Evolutionary conservation across 1,140 invertebrate genomes (phyloP).

Genomic region (Cryptotermes secundus): DNA sequence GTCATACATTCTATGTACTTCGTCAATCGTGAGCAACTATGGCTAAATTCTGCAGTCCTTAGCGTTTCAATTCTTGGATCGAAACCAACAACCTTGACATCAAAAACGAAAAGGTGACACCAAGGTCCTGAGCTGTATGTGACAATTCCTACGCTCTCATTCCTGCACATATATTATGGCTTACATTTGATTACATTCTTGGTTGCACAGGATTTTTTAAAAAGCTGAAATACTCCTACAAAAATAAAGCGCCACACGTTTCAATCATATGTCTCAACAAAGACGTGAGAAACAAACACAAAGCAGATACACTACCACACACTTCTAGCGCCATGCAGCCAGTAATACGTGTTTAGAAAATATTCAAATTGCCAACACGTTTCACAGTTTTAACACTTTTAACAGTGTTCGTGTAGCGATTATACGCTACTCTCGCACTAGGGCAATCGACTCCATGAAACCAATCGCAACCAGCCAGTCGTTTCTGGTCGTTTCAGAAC

Average conservation of each 20-base stretch:
- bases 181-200: not conserved
- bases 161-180: not conserved
- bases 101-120: not conserved
- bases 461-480: no score
- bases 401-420: no score
- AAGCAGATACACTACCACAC: not conserved
- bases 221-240: not conserved
- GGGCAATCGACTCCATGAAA: no score
- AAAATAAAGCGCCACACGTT: not conserved
- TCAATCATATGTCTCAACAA: not conserved
- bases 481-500: no score
- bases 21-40: not conserved
- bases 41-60: not conserved
- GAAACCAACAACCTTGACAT: slow-evolving; percentile 6
- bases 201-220: not conserved
- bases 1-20: not conserved
- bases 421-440: no score
- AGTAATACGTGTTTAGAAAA: not conserved
- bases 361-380: no score
- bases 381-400: no score
- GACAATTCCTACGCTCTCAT: not conserved
- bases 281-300: not conserved
- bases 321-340: not conserved
- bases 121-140: not conserved
- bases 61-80: not conserved